phyloP scores from a whole-genome alignment of 2,888 invertebrate genomes.

The Orthosia incerta region DNA sequence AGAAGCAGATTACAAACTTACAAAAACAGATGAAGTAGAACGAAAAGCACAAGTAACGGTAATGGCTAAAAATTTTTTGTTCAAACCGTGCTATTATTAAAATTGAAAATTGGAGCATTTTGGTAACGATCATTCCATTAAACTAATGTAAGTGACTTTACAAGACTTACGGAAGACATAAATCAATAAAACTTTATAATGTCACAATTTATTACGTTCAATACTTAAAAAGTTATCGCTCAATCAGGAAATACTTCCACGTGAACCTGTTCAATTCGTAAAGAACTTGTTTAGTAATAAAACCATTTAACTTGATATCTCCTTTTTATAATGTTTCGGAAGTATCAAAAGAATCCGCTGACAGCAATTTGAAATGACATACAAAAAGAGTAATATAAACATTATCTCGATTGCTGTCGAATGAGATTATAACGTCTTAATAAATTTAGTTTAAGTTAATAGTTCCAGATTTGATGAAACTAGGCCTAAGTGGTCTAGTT shows the following conservation, averaged over 20 bases:
- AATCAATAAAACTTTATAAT: conserved; percentile 2
- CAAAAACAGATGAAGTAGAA: not conserved
- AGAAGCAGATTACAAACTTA: not conserved
- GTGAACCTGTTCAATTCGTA: conserved; percentile 20
- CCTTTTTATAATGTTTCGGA: conserved; percentile 8
- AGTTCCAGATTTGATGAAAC: not conserved
- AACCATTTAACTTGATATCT: not conserved
- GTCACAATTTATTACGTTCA: conserved; percentile 23
- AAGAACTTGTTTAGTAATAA: conserved; percentile 22
- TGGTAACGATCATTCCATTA: not conserved
- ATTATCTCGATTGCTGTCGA: conserved; percentile 6
- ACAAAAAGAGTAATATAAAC: conserved; percentile 11
- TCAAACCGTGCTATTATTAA: not conserved
- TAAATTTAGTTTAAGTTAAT: not conserved
- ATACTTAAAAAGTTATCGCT: conserved; percentile 30
- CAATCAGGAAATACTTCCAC: conserved; percentile 25
- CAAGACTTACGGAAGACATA: conserved; percentile 1
- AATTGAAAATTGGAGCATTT: not conserved
- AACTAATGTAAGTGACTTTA: not conserved
- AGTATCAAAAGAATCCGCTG: not conserved
- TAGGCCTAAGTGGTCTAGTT: too few species aligned
- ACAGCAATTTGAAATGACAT: conserved; percentile 1
- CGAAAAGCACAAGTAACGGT: too few species aligned
- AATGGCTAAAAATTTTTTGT: not conserved
- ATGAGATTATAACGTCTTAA: not conserved